Evolutionary conservation across 2,113 vertebrate genomes (phyloP).

Genomic region (Gallinago media): DNA sequence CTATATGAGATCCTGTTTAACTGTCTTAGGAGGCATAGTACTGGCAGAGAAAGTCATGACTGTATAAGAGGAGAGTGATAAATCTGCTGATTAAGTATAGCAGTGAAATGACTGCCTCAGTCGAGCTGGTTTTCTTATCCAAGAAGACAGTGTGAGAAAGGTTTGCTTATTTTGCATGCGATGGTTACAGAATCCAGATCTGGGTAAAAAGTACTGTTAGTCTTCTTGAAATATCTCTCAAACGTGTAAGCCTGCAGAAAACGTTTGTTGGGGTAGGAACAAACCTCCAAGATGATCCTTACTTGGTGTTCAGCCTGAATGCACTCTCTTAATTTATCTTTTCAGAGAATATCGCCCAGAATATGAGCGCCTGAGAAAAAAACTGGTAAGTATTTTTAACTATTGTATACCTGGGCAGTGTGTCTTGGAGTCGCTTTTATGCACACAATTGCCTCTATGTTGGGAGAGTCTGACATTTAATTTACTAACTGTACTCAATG

Average conservation of each 20-base stretch:
- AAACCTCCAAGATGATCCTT: not conserved
- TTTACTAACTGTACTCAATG: not conserved
- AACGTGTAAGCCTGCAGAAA: not conserved
- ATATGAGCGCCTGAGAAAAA: slow-evolving; percentile 87
- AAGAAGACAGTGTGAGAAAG: not conserved
- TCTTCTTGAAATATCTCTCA: not conserved
- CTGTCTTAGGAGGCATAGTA: not conserved
- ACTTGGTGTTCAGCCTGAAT: not conserved
- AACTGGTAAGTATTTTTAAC: slow-evolving; percentile 80
- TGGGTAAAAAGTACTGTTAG: not conserved
- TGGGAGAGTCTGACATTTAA: not conserved
- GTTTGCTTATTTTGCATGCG: not conserved
- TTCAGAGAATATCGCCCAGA: slow-evolving; percentile 94
- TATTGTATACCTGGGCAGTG: fast-evolving
- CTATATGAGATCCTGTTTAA: not conserved
- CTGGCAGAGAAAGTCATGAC: not conserved
- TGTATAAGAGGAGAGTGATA: not conserved
- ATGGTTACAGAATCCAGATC: not conserved
- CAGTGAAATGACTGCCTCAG: not conserved
- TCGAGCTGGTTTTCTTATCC: not conserved
- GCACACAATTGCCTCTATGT: not conserved
- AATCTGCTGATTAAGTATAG: not conserved
- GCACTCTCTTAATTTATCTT: not conserved
- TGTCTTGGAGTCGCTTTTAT: not conserved
- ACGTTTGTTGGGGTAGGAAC: not conserved